These are phyloP conservation scores for Smutsia temminckii DNA, from an alignment of 2,797 vertebrate genomes.

Conservation along the genomic window DNA sequence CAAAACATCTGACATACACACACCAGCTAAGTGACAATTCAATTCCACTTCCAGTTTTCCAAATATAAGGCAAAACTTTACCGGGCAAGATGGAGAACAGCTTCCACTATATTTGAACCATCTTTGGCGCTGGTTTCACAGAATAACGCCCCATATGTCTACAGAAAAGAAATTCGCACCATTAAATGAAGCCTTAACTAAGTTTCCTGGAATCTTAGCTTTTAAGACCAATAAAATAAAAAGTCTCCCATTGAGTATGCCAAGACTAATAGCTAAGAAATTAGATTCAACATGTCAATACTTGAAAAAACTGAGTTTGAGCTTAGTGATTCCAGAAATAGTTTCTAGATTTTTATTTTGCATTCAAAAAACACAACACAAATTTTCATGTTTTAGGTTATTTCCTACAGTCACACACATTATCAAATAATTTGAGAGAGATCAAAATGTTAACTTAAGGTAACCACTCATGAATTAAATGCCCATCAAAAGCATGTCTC, in stretches of 20 bases:
- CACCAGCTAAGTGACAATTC: neutral
- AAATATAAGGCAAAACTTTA: constrained; percentile 75
- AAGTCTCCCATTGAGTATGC: neutral
- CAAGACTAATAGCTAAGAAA: neutral
- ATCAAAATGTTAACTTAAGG: neutral
- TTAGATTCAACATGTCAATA: neutral
- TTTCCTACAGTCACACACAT: neutral
- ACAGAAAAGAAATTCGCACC: constrained; percentile 49
- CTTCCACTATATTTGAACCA: constrained; percentile 94
- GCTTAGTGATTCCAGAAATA: neutral
- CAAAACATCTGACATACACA: neutral
- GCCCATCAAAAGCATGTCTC: neutral
- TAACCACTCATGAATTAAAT: neutral
- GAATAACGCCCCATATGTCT: constrained; percentile 87
- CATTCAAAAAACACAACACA: neutral
- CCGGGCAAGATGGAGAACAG: constrained; percentile 97
- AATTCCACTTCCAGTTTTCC: neutral
- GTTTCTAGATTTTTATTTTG: neutral
- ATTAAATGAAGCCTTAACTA: neutral
- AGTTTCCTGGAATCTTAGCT: neutral
- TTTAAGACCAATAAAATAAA: constrained; percentile 33
- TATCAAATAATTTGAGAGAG: neutral
- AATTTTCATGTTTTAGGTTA: neutral
- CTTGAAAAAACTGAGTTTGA: neutral
- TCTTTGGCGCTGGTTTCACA: constrained; percentile 94